Evolutionary conservation across 1,140 invertebrate species (phyloP), one percentile per base, ranked within the genome.

Genomic region (Ganaspis sp.): DNA sequence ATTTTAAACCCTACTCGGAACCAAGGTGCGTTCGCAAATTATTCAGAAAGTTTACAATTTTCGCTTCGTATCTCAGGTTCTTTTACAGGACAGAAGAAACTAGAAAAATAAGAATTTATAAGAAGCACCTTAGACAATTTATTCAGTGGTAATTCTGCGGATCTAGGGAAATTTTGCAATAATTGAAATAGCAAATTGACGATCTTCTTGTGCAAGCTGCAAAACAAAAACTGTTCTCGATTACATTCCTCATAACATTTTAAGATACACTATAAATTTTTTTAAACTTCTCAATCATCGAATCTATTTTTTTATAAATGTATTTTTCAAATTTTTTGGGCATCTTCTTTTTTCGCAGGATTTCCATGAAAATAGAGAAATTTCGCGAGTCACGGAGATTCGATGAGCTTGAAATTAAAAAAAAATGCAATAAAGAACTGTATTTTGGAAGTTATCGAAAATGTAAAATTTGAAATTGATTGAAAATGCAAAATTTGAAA

Each of bases 321-420:
- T 45, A 45, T 45, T 45, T 45, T 45, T 45, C 42, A 45, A 15
- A 64, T 64, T 64, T 26, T 26, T 70, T 42, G 8, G 38, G 34
- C 26, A 23, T 64, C 26, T 64, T 64, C 54, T 64, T 26, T 64
- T 26, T 64, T 64, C 54, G 54, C 54, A 64, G 54, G 54, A 64
- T 64, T 64, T 64, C 23, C 21, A 64, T 29, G 54, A 64, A 29
- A 29, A 45, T 23, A 58, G 3, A 19, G 21, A 64, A 64, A 64
- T 15, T 64, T 64, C 12, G 54, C 29, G 4, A 11, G 54, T 64
- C 54, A 64, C 54, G 54, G 54, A 64, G 54, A 64, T 64, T 64
- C 54, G 54, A 64, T 29, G 23, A 64, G 54, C 23, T 15, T 64
- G 21, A 26, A 12, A 11, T 64, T 11, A 26, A 11, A 26, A 8